A percentile compares a stretch with the other conserved stretches of the same genome.
phyloP scores from a whole-genome alignment of 2,888 invertebrate species.

The Cistogaster globosa region DNA sequence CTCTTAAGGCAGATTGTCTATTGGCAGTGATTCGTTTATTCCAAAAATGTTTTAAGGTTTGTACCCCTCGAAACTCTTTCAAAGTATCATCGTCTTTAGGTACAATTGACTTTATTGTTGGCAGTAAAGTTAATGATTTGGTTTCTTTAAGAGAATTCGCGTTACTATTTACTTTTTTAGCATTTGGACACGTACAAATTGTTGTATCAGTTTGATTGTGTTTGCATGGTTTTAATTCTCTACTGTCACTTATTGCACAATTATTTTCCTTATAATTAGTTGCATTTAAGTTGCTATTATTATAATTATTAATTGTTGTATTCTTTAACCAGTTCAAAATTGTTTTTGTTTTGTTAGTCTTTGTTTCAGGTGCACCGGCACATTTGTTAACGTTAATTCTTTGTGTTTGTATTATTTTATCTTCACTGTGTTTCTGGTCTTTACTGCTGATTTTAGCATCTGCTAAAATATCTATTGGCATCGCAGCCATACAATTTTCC shows the following conservation, averaged over 20 bases:
- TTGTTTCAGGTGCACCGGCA: slow-evolving; percentile 47
- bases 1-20: slow-evolving; percentile 71
- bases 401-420: slow-evolving; percentile 50
- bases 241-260: slow-evolving; percentile 37
- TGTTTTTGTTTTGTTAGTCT: slow-evolving; percentile 78
- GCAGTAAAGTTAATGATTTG: too few species aligned
- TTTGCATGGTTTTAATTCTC: slow-evolving; percentile 11
- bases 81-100: slow-evolving; percentile 69
- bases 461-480: slow-evolving; percentile 68
- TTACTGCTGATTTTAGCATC: slow-evolving; percentile 69
- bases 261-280: slow-evolving; percentile 45
- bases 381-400: slow-evolving; percentile 28
- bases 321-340: slow-evolving; percentile 80
- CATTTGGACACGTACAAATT: slow-evolving; percentile 63
- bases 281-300: slow-evolving; percentile 66
- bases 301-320: slow-evolving; percentile 46
- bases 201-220: slow-evolving; percentile 29
- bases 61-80: slow-evolving; percentile 81
- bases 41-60: slow-evolving; percentile 81
- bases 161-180: slow-evolving; percentile 51
- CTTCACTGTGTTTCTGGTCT: slow-evolving; percentile 61
- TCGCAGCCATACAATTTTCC: slow-evolving; percentile 57
- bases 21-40: slow-evolving; percentile 80
- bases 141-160: too few species aligned
- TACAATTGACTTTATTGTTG: not conserved